These are phyloP conservation scores for Pygocentrus nattereri DNA, from an alignment of 2,797 vertebrate genomes.

Conservation along the genomic window DNA sequence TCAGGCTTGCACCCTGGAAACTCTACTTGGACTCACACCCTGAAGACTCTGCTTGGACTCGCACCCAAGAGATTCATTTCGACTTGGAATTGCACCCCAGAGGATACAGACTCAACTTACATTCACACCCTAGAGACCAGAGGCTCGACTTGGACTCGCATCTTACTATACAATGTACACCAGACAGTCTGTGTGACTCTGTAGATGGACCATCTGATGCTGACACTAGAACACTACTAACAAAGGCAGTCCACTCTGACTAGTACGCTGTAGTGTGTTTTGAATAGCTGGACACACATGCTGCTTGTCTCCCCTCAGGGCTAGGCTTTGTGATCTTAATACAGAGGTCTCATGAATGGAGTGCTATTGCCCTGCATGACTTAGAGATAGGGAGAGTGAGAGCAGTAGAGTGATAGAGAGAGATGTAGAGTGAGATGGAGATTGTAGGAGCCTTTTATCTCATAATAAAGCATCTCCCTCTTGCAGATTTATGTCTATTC, in stretches of 20 bases:
- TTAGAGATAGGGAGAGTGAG: not conserved
- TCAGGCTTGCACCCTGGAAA: no score
- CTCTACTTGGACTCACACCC: no score
- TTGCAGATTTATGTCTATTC: slow-evolving; percentile 21
- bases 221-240: slow-evolving; percentile 17
- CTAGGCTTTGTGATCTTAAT: slow-evolving; percentile 53
- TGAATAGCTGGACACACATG: slow-evolving; percentile 45
- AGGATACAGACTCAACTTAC: no score
- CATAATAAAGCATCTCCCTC: slow-evolving; percentile 20
- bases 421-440: not conserved
- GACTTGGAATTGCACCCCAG: no score
- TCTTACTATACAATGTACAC: not conserved
- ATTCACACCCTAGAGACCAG: no score
- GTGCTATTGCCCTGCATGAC: slow-evolving; percentile 22
- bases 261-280: slow-evolving; percentile 23
- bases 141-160: no score
- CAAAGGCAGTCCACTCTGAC: slow-evolving; percentile 10
- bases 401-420: slow-evolving; percentile 18
- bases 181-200: not conserved
- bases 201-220: not conserved
- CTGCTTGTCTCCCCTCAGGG: slow-evolving; percentile 47
- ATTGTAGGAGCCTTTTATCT: slow-evolving; percentile 16
- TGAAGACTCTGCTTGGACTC: no score
- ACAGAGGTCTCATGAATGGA: slow-evolving; percentile 26
- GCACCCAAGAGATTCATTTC: no score